Evolutionary conservation across 2,888 invertebrate genomes (phyloP).

Genomic region (Pharmacophagus antenor): DNA sequence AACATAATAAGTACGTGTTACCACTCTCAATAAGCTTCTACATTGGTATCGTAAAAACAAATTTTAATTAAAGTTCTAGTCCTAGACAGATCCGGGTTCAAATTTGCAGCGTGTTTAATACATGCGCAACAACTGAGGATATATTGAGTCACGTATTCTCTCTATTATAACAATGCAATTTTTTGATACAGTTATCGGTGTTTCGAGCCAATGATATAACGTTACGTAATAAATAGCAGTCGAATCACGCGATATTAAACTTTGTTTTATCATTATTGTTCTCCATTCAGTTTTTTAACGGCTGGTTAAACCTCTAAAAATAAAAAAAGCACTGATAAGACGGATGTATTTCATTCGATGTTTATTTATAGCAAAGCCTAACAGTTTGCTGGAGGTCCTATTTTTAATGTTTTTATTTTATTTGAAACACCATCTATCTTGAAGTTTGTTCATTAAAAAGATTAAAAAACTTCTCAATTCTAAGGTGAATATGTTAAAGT

Average conservation of each 20-base stretch:
- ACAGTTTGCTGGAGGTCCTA: no score
- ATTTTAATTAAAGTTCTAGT: background rate
- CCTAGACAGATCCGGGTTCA: slow-evolving; percentile 14
- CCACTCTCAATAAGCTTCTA: background rate
- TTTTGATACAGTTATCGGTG: slow-evolving; percentile 27
- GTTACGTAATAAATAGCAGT: slow-evolving; percentile 3
- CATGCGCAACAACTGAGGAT: slow-evolving; percentile 1
- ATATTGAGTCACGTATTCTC: slow-evolving; percentile 20
- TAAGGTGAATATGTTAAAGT: no score
- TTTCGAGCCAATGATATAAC: slow-evolving; percentile 5
- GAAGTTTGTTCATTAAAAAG: no score
- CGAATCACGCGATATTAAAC: background rate
- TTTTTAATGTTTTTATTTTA: no score
- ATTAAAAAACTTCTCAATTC: no score
- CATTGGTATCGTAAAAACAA: background rate
- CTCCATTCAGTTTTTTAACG: background rate
- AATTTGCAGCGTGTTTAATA: slow-evolving; percentile 9
- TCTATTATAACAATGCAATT: slow-evolving; percentile 19
- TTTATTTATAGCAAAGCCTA: no score
- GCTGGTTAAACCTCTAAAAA: background rate
- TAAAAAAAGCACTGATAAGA: background rate
- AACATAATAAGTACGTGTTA: background rate
- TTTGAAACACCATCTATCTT: no score
- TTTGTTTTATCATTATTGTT: background rate
- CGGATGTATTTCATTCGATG: no score